Evolutionary conservation across 2,797 vertebrate species (phyloP), one percentile per base, ranked within the genome.

Genomic region (Muraenolepis orangiensis): DNA sequence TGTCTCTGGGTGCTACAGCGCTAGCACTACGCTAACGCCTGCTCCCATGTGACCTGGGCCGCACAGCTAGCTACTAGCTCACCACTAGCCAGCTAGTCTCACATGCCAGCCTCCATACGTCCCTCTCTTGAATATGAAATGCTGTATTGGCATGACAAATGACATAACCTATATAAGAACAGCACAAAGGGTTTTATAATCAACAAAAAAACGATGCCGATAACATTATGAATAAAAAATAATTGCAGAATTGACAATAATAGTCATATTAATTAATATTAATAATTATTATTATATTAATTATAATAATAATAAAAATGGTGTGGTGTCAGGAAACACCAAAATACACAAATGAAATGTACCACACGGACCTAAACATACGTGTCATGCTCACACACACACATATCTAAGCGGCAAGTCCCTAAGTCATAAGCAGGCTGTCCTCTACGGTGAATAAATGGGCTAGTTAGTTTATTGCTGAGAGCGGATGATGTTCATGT

Each of bases 301-400:
- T 46, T 3, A 46, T 51, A 51, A 51, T 51, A 18, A 51, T 51
- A 51, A 3, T 42, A 42, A 42, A 13, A 13, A 42, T 42, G n/a
- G n/a, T 57, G 51, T n/a, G 51, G 51, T 57, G 20, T 51, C 46
- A 51, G 46, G 18, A n/a, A 12, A 1, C 36, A 38, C 36, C 36
- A 38, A 38, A 38, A 38, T 38, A 38, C 36, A 38, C 40, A 51
- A 38, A 32, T 57, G 7, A 57, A 23, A 57, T 23, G 46, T 57
- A 8, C 6, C 73, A 18, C 61, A 73, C 38, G 16, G 66, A 34
- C 66, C 68, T 38, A 74, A 38, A 42, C 72, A 73, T 61, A 73
- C 72, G 26, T 57, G 51, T 20, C 73, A 74, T 38, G 30, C 73
- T n/a, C 66, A 46, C 66, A 68, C 72, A 69, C 72, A 69, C 66